These are phyloP conservation scores for Chaunax sp. DNA, from an alignment of 2,797 vertebrate species.

Conservation along the genomic window DNA sequence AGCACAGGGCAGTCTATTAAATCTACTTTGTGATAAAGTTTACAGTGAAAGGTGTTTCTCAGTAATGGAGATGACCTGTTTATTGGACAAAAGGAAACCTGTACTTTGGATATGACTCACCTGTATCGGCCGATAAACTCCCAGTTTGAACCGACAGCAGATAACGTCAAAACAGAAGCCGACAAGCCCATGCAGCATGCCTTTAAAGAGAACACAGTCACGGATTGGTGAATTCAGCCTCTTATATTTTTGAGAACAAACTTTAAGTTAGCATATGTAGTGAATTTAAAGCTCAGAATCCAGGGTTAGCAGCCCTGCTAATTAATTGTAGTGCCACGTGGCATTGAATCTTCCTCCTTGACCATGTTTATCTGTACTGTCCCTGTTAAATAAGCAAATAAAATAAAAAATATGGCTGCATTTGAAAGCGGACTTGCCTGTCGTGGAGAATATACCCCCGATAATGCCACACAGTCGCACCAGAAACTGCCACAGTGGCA, in stretches of 20 bases:
- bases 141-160: constrained; percentile 91
- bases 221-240: not conserved
- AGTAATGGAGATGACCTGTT: not conserved
- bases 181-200: constrained; percentile 91
- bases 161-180: constrained; percentile 90
- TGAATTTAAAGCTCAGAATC: not conserved
- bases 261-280: no score
- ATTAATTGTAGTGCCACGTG: no score
- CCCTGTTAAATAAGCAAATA: not conserved
- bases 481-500: constrained; percentile 95
- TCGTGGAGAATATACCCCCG: constrained; percentile 96
- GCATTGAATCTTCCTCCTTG: no score
- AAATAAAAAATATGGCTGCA: no score
- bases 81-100: not conserved
- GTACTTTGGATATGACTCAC: constrained; percentile 42
- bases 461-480: constrained; percentile 93
- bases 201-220: constrained; percentile 62
- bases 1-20: not conserved
- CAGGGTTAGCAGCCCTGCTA: no score
- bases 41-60: not conserved
- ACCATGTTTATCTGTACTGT: not conserved
- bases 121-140: constrained; percentile 79
- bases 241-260: not conserved
- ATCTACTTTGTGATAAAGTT: not conserved
- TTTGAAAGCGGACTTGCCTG: constrained; percentile 76